Conservation (phyloP, 2,797 vertebrate species). For the Sebastes trivittatus region DNA sequence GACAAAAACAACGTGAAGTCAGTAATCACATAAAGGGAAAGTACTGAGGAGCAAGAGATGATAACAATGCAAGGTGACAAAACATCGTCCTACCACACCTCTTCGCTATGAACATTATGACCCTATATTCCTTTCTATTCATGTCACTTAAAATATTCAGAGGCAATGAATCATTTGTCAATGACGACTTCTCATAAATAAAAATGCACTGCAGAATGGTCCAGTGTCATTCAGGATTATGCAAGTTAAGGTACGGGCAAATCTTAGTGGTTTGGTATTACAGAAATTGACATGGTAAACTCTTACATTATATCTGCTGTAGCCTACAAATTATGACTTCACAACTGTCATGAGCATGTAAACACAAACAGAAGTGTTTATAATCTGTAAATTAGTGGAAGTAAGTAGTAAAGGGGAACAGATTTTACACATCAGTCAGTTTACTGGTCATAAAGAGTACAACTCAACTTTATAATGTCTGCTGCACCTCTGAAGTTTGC, state of each 20-base stretch:
- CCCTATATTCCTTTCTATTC: too few relatives aligned
- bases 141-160: too few relatives aligned
- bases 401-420: not conserved
- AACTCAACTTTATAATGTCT: not conserved
- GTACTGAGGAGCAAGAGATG: too few relatives aligned
- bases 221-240: not conserved
- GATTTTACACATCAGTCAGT: not conserved
- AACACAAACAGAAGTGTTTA: not conserved
- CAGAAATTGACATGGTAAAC: not conserved
- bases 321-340: not conserved
- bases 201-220: not conserved
- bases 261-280: not conserved
- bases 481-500: not conserved
- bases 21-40: too few relatives aligned
- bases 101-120: too few relatives aligned
- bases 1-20: too few relatives aligned
- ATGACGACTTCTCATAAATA: too few relatives aligned
- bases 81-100: too few relatives aligned
- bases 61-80: too few relatives aligned
- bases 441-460: not conserved
- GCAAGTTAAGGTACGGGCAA: not conserved
- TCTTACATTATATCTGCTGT: not conserved
- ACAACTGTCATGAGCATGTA: not conserved
- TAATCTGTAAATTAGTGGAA: too few relatives aligned
- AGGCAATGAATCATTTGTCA: too few relatives aligned